Evolutionary conservation across 2,797 vertebrate species (phyloP).

Genomic region (Enteromius paludinosus): DNA sequence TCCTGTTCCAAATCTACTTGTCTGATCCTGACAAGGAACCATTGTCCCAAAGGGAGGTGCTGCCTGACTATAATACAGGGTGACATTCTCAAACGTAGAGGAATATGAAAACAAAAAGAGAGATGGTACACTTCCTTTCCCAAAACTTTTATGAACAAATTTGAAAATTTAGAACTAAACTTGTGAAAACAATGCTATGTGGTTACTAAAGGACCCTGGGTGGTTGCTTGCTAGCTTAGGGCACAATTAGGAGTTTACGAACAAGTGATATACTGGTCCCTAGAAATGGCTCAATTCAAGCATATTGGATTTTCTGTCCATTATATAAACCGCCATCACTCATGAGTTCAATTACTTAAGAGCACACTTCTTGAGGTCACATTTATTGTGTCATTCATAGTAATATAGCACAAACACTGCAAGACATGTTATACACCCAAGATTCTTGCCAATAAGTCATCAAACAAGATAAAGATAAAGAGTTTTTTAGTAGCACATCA

Average conservation of each 20-base stretch:
- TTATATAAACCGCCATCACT: not conserved
- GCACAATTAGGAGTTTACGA: too few species aligned
- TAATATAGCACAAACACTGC: not conserved
- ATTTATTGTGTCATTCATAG: not conserved
- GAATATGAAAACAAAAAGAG: constrained; percentile 14
- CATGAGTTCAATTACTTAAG: not conserved
- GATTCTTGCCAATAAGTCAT: not conserved
- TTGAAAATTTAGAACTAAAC: not conserved
- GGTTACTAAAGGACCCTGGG: too few species aligned
- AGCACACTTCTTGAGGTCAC: not conserved
- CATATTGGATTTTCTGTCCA: not conserved
- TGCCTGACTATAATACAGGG: constrained; percentile 64
- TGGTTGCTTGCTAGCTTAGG: not conserved
- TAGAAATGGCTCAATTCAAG: not conserved
- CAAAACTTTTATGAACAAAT: constrained; percentile 12
- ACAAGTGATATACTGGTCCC: not conserved
- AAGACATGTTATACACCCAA: not conserved
- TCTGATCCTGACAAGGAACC: constrained; percentile 68
- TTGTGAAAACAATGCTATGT: not conserved
- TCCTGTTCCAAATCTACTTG: constrained; percentile 24
- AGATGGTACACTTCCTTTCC: not conserved
- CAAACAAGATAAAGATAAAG: not conserved
- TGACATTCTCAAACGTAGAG: constrained; percentile 64
- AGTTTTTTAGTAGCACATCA: not conserved
- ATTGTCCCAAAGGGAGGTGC: constrained; percentile 70